Evolutionary conservation across 2,113 vertebrate species (phyloP).

Genomic region (Leucopsar rothschildi): DNA sequence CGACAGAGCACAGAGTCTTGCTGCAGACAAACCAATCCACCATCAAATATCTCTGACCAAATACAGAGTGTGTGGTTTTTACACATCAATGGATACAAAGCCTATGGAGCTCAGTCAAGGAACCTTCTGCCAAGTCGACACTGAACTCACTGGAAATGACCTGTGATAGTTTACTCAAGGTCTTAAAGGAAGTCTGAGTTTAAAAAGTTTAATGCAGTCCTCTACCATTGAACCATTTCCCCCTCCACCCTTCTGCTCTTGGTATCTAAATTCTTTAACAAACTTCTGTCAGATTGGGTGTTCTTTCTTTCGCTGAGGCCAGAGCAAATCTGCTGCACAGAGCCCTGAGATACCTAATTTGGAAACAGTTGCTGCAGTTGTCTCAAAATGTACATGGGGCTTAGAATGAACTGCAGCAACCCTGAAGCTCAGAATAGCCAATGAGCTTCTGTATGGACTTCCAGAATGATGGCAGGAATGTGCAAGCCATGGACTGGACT

Average conservation of each 20-base stretch:
- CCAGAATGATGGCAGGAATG: not conserved
- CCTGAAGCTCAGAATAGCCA: not conserved
- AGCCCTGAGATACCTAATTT: not conserved
- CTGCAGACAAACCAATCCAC: not conserved
- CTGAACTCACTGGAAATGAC: not conserved
- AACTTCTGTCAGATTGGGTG: not conserved
- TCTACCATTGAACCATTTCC: not conserved
- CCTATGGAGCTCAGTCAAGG: not conserved
- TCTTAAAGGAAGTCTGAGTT: not conserved
- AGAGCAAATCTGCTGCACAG: not conserved
- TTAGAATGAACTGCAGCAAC: not conserved
- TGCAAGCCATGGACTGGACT: not conserved
- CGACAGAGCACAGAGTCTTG: not conserved
- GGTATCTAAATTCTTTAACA: not conserved
- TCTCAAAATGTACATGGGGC: fast-evolving
- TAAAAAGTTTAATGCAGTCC: not conserved
- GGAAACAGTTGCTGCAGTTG: not conserved
- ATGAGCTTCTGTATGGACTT: not conserved
- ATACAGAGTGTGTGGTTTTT: not conserved
- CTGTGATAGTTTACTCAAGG: not conserved
- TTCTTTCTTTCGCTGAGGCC: not conserved
- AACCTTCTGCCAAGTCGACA: not conserved
- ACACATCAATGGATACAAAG: not conserved
- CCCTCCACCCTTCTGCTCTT: not conserved
- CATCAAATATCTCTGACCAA: not conserved